Base-by-base conservation (phyloP, 1,140 invertebrate genomes). In the Magallana ariakensis region DNA sequence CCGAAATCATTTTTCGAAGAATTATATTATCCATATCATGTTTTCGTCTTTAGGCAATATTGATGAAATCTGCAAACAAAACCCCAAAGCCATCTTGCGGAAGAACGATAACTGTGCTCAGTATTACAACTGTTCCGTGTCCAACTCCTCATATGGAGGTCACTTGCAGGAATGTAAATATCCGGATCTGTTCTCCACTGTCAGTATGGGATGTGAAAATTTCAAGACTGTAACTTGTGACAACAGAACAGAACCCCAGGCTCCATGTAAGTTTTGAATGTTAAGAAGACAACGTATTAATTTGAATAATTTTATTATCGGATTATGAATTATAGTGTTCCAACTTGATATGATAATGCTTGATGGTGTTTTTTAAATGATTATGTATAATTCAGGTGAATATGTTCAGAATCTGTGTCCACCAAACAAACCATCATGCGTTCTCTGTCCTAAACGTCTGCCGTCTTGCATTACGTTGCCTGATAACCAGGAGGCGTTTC, bases 21-120 rank as follows among this genome's bases (percentile, higher is more conserved):
- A n/a, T n/a, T n/a, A n/a, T n/a, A n/a, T n/a, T 6, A 60, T 16
- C 0, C 5, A 6, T 60, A 13, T 13, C 58, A 60, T 60, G 2
- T 22, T 82, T 22, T 13, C 22, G 16, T 54, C 86, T 87, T n/a
- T 80, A 90, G 89, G 88, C 83, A 86, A 90, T 53, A 46, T 87
- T 13, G 70, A 33, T 4, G 46, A 22, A 5, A 13, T 87, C 26
- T 90, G 89, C 58, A 84, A 84, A 11, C 75, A 86, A 13, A 90
- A 90, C 26, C 80, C 54, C 6, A 84, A 55, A 10, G 58, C 58
- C 2, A 54, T 87, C 1, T 0, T 85, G 13, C 70, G 83, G 26
- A 80, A 90, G 26, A 85, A 81, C 15, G 86, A 85, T 58, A 90
- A 92, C 87, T 92, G 92, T 88, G 91, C 90, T n/a, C 90, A 91